phyloP scores from a whole-genome alignment of 1,140 invertebrate genomes.

The Nautilus pompilius region DNA sequence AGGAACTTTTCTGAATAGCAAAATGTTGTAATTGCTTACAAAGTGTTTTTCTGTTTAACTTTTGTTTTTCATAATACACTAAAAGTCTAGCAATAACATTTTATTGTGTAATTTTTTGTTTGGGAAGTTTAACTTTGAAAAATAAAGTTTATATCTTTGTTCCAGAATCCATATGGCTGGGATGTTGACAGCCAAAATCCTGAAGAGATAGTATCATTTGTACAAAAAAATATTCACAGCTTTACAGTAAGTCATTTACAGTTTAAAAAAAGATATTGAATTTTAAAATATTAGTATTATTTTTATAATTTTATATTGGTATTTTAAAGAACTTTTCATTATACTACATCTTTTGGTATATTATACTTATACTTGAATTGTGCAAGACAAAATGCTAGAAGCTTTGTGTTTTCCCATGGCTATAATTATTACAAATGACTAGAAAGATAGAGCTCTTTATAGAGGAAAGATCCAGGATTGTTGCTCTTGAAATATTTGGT shows the following conservation, averaged over 20 bases:
- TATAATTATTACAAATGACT: no score
- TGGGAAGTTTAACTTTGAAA: neutral
- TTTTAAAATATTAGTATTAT: constrained; percentile 11
- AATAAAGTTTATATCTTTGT: constrained; percentile 1
- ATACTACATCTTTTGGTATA: constrained; percentile 2
- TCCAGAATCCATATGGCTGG: constrained; percentile 30
- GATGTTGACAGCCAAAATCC: constrained; percentile 33
- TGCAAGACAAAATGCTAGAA: constrained; percentile 11
- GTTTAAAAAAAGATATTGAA: no score
- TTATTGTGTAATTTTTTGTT: neutral
- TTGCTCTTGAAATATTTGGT: no score
- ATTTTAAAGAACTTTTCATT: neutral
- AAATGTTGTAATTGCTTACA: neutral
- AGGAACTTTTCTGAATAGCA: neutral
- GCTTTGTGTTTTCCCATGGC: constrained; percentile 8
- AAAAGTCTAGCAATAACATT: neutral
- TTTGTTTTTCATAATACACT: neutral
- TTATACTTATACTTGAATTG: constrained; percentile 6
- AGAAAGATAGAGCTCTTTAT: no score
- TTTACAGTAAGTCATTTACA: no score
- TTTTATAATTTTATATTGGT: constrained; percentile 6
- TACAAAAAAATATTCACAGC: constrained; percentile 25
- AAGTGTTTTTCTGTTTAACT: neutral
- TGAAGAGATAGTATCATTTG: constrained; percentile 28
- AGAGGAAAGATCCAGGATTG: no score